These are phyloP conservation scores for Chiridota heheva DNA, from an alignment of 35 echinoderm and acorn worm species.

Conservation along the genomic window DNA sequence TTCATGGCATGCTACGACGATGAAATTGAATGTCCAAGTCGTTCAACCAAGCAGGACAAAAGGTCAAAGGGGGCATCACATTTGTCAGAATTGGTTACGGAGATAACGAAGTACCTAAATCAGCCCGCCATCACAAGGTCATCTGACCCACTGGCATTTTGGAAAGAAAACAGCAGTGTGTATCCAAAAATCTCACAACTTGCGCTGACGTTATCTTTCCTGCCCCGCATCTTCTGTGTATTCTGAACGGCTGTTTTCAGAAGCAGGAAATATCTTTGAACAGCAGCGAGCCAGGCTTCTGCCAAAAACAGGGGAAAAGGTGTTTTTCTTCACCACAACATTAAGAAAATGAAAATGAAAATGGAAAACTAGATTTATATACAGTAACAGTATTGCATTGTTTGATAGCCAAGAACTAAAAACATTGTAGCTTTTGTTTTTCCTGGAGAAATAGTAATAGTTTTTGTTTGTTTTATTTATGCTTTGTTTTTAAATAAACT, in stretches of 20 bases:
- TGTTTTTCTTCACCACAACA: constrained; percentile 17
- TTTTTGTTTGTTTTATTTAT: too few relatives aligned
- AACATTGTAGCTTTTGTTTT: too few relatives aligned
- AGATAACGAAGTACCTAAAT: not conserved
- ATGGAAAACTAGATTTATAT: too few relatives aligned
- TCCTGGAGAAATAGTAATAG: too few relatives aligned
- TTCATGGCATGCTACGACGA: not conserved
- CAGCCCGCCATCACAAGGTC: not conserved
- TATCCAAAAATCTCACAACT: not conserved
- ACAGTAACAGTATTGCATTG: too few relatives aligned
- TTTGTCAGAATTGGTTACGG: not conserved
- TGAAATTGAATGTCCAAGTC: not conserved
- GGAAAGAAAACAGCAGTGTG: not conserved
- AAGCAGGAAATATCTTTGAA: constrained; percentile 21
- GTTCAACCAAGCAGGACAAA: not conserved
- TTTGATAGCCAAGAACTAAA: too few relatives aligned
- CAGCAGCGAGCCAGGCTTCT: not conserved
- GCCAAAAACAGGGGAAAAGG: not conserved
- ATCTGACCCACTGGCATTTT: not conserved
- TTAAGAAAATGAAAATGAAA: too few relatives aligned
- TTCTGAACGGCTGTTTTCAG: constrained; percentile 10
- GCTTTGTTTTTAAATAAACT: too few relatives aligned
- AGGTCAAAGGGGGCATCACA: not conserved
- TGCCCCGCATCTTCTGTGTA: not conserved
- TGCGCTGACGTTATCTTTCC: not conserved